phyloP scores from a whole-genome alignment of 2,888 invertebrate species.

The Hipparchia sbordonii region DNA sequence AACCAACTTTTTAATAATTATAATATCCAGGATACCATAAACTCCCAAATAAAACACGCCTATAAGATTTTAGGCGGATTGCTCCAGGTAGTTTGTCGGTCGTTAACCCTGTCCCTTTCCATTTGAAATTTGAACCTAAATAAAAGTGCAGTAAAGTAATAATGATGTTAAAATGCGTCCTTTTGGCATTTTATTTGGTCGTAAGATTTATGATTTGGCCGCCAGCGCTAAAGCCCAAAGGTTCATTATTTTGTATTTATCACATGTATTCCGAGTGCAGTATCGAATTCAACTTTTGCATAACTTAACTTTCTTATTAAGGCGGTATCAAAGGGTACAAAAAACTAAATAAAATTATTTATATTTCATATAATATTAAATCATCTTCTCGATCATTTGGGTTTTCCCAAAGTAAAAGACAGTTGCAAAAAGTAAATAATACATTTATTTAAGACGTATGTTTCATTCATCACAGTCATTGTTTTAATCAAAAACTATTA shows the following conservation, averaged over 20 bases:
- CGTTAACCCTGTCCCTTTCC: slow-evolving; percentile 29
- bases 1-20: not conserved
- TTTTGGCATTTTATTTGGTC: slow-evolving; percentile 22
- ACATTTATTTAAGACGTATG: no score
- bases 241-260: not conserved
- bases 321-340: not conserved
- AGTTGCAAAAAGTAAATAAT: no score
- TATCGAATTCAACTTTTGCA: not conserved
- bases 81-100: slow-evolving; percentile 29
- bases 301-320: slow-evolving; percentile 2
- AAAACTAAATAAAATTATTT: not conserved
- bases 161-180: slow-evolving; percentile 12
- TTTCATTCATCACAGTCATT: no score
- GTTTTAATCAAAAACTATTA: no score
- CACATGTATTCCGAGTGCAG: not conserved
- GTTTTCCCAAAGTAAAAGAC: not conserved
- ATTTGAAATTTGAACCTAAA: slow-evolving; percentile 15
- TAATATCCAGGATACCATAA: not conserved
- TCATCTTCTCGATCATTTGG: not conserved
- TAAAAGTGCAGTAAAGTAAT: slow-evolving; percentile 7
- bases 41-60: not conserved
- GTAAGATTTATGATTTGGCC: slow-evolving; percentile 11
- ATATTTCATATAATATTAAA: not conserved
- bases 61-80: slow-evolving; percentile 13
- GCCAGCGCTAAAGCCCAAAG: not conserved